These are phyloP conservation scores for Zaprionus taronus DNA, from an alignment of 1,140 invertebrate genomes.

Conservation along the genomic window DNA sequence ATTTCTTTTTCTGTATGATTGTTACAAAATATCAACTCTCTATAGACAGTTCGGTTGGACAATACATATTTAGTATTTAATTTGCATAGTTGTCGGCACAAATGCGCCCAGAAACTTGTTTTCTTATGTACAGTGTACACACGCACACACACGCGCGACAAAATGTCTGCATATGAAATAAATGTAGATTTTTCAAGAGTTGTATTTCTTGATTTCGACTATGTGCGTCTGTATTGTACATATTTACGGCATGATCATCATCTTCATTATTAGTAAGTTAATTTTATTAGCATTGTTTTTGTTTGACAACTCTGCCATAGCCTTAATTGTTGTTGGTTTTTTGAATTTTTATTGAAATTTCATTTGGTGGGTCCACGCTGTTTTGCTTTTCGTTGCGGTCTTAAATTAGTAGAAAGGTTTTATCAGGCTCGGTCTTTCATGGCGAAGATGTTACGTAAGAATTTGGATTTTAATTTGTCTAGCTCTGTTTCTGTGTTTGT, in stretches of 20 bases:
- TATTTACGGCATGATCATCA: conserved; percentile 57
- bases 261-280: conserved; percentile 80
- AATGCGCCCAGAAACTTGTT: conserved; percentile 69
- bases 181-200: conserved; percentile 65
- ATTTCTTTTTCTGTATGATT: conserved; percentile 57
- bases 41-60: conserved; percentile 35
- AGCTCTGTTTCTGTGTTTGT: conserved; percentile 34
- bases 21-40: conserved; percentile 70
- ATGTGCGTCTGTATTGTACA: conserved; percentile 21
- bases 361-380: conserved; percentile 49
- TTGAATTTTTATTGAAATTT: conserved; percentile 45
- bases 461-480: conserved; percentile 65
- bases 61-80: conserved; percentile 64
- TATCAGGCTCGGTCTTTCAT: conserved; percentile 22
- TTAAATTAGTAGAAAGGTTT: conserved; percentile 62
- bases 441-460: conserved; percentile 59
- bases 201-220: conserved; percentile 74
- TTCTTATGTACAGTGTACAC: conserved; percentile 33
- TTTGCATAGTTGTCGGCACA: conserved; percentile 74
- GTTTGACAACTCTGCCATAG: conserved; percentile 42
- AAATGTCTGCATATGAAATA: conserved; percentile 72
- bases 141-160: conserved; percentile 60
- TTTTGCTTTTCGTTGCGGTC: conserved; percentile 39
- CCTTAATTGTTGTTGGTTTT: conserved; percentile 31
- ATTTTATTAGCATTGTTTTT: conserved; percentile 72